Evolutionary conservation across 64 coral and sea anemone genomes (phyloP).

Genomic region (Pachyseris speciosa): DNA sequence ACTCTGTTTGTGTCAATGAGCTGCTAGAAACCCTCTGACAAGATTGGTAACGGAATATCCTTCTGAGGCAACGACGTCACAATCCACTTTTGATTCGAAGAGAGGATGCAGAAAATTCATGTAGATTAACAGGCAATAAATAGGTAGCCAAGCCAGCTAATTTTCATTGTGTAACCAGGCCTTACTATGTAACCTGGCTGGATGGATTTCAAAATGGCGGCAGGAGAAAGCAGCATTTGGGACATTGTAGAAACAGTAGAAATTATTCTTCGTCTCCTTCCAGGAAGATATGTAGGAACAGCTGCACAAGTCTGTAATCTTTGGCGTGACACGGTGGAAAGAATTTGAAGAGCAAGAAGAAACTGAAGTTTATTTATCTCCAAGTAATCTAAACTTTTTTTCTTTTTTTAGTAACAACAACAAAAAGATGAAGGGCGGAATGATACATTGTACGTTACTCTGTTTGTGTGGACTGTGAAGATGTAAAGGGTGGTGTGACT

Average conservation of each 20-base stretch:
- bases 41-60: slow-evolving; percentile 80
- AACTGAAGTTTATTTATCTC: slow-evolving; percentile 48
- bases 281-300: slow-evolving; percentile 67
- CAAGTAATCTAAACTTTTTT: neutral
- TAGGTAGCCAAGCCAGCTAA: neutral
- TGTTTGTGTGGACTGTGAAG: too few species aligned
- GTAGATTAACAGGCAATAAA: slow-evolving; percentile 26
- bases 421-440: too few species aligned
- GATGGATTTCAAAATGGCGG: slow-evolving; percentile 74
- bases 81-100: slow-evolving; percentile 75
- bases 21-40: slow-evolving; percentile 85
- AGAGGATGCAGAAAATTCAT: slow-evolving; percentile 86
- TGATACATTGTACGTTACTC: too few species aligned
- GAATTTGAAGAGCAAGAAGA: slow-evolving; percentile 75
- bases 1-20: too few species aligned
- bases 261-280: slow-evolving; percentile 72
- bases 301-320: slow-evolving; percentile 74
- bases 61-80: slow-evolving; percentile 74
- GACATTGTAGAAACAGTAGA: slow-evolving; percentile 87
- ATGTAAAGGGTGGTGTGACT: too few species aligned
- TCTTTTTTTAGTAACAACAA: too few species aligned
- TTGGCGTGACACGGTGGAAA: slow-evolving; percentile 69
- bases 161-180: neutral
- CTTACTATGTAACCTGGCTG: too few species aligned
- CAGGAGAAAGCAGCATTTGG: neutral